phyloP scores from a whole-genome alignment of 2,113 vertebrate genomes.

The Dolichallabes microphthalmus region DNA sequence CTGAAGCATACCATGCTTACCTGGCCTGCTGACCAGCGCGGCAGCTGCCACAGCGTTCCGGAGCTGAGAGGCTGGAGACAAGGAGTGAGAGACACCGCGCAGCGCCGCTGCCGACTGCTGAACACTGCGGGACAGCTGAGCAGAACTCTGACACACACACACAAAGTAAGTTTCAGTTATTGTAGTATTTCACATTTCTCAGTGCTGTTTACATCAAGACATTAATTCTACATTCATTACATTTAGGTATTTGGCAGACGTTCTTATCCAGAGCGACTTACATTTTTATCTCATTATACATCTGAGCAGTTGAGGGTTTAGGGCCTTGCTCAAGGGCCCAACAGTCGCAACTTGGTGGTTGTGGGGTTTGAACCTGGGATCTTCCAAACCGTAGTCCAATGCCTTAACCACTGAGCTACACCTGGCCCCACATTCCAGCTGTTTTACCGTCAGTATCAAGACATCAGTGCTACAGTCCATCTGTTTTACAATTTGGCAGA shows the following conservation, averaged over 20 bases:
- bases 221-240: too few species aligned
- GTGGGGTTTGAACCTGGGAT: too few species aligned
- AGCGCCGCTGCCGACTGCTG: conserved; percentile 70
- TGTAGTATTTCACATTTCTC: neutral
- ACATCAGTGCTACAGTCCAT: neutral
- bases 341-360: too few species aligned
- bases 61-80: conserved; percentile 90
- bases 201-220: neutral
- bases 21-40: conserved; percentile 82
- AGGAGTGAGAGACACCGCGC: conserved; percentile 79
- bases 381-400: too few species aligned
- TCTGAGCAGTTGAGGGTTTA: too few species aligned
- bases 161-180: neutral
- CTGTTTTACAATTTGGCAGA: neutral
- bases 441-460: neutral
- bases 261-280: too few species aligned
- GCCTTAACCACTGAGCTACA: too few species aligned
- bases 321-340: too few species aligned
- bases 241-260: too few species aligned
- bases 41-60: conserved; percentile 82
- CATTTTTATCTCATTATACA: too few species aligned
- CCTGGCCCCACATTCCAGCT: too few species aligned
- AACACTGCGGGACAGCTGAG: conserved; percentile 82
- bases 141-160: conserved; percentile 69
- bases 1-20: conserved; percentile 80